A percentile compares a stretch with the other conserved stretches of the same genome.
These are phyloP conservation scores for Drosophila limbata DNA, from an alignment of 2,888 invertebrate genomes.

Conservation along the genomic window DNA sequence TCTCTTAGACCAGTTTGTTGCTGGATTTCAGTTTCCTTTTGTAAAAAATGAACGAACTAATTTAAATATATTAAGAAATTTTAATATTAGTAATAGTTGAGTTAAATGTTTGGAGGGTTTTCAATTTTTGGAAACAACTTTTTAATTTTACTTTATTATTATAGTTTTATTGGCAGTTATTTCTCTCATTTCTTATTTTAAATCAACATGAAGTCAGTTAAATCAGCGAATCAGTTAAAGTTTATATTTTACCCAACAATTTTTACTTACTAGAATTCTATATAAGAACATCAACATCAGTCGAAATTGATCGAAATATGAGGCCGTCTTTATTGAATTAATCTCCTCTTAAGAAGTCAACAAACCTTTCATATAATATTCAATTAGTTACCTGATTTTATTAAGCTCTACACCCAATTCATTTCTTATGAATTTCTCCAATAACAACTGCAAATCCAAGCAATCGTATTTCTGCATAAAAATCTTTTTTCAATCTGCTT, in stretches of 20 bases:
- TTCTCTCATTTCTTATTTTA: too few relatives aligned
- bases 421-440: background rate
- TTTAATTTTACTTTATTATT: background rate
- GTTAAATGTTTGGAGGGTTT: background rate
- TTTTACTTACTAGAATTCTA: too few relatives aligned
- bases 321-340: background rate
- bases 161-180: background rate
- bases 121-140: background rate
- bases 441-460: conserved; percentile 8
- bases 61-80: background rate
- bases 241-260: too few relatives aligned
- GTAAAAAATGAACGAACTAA: too few relatives aligned
- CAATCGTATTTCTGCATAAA: conserved; percentile 3
- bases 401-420: background rate
- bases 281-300: too few relatives aligned
- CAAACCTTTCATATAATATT: conserved; percentile 1
- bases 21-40: too few relatives aligned
- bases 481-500: conserved; percentile 1
- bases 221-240: too few relatives aligned
- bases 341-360: conserved; percentile 5
- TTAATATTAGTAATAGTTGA: too few relatives aligned
- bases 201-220: too few relatives aligned
- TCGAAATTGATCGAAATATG: too few relatives aligned
- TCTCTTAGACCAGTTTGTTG: too few relatives aligned
- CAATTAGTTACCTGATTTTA: background rate